Base-by-base conservation (phyloP, 2,888 invertebrate genomes). In the Myathropa florea region DNA sequence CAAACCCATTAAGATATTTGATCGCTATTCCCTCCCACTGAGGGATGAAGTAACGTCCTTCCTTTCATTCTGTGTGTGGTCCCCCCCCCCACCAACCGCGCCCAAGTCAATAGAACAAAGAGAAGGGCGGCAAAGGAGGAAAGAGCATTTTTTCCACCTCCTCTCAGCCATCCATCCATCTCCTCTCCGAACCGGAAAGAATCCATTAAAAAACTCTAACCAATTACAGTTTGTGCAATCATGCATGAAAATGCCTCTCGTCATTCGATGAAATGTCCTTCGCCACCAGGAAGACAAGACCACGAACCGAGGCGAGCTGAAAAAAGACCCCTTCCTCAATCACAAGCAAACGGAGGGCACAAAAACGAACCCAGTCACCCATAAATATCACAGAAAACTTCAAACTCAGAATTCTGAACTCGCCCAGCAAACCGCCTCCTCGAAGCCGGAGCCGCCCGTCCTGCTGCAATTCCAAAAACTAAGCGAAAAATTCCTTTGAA, bases 401-500 rank as follows among this genome's bases (percentile, higher is more conserved):
- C 78, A 78, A 86, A 82, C 70, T 86, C 77, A 63, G 81, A 72
- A 67, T 71, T 72, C 71, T 36, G 21, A 30, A 39, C 26, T 55
- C 23, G 4, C 0, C 23, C 18, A 12, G 14, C 14, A n/a, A 39
- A n/a, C n/a, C 39, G 39, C 39, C 39, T n/a, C 39, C 39, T 6
- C 4, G 3, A 33, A 33, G 33, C 12, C 57, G 14, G 14, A 7
- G 18, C 24, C 53, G 23, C 14, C 36, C 36, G 65, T 28, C 24
- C 30, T 30, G 72, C 61, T 18, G 55, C 82, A 77, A 39, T 68
- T 77, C 28, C 72, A 59, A 80, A 76, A 85, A 82, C 78, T 78
- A 83, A 83, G 78, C 75, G 78, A 78, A 83, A 86, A 86, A 83
- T 82, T 79, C 86, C 83, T 86, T 86, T 86, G 86, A 86, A 86